A percentile compares a stretch with the other conserved stretches of the same genome.
Conservation (phyloP, 1,140 invertebrate species). For the Apis laboriosa region DNA sequence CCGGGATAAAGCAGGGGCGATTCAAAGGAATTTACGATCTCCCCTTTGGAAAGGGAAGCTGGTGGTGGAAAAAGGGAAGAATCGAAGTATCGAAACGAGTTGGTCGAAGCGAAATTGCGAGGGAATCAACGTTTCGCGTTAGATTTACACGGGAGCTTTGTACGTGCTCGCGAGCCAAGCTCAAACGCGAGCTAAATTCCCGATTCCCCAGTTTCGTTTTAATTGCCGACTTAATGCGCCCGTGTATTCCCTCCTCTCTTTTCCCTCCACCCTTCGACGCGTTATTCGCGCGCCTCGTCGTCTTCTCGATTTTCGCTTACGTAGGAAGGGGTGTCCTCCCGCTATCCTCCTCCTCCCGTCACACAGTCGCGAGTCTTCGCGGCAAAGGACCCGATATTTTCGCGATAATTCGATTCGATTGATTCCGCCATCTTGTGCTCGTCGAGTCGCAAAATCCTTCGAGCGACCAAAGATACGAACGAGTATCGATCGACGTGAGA, state of each 20-base stretch:
- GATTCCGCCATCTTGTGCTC: too few species aligned
- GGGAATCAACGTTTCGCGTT: background rate
- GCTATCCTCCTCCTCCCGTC: too few species aligned
- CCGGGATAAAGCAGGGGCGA: background rate
- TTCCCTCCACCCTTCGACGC: background rate
- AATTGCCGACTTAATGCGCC: conserved; percentile 65
- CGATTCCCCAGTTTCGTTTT: conserved; percentile 62
- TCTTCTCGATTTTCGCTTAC: too few species aligned
- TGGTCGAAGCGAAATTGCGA: background rate
- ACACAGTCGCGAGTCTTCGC: too few species aligned
- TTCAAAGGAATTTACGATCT: conserved; percentile 39
- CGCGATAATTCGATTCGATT: too few species aligned
- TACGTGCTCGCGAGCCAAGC: conserved; percentile 30
- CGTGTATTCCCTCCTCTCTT: background rate
- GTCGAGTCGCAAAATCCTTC: too few species aligned
- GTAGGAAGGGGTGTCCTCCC: too few species aligned
- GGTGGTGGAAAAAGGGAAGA: background rate
- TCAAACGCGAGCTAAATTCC: conserved; percentile 35
- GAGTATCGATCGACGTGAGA: too few species aligned
- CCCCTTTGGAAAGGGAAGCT: background rate
- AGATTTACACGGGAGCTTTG: conserved; percentile 11
- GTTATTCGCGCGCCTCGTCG: too few species aligned
- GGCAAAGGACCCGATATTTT: too few species aligned
- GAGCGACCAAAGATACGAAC: too few species aligned
- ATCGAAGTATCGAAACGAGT: conserved; percentile 12